These are phyloP conservation scores for Salpingus planirostris DNA, from an alignment of 2,888 invertebrate species.

Conservation along the genomic window DNA sequence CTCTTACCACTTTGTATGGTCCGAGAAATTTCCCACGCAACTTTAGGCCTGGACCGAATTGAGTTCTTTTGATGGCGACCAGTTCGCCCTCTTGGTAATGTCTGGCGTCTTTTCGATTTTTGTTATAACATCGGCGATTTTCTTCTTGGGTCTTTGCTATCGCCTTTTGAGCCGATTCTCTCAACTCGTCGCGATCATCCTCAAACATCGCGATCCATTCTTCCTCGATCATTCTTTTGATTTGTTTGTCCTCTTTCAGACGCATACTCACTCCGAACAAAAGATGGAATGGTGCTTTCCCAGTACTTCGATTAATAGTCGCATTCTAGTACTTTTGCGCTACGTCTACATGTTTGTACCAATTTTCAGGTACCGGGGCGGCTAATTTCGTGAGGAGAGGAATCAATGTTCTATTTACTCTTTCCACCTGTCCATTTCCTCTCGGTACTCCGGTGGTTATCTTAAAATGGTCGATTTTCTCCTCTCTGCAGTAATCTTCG, in stretches of 20 bases:
- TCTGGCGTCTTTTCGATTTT: slow-evolving; percentile 2
- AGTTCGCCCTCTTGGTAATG: slow-evolving; percentile 19
- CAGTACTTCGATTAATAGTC: slow-evolving; percentile 17
- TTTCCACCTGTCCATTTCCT: slow-evolving; percentile 33
- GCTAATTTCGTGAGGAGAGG: slow-evolving; percentile 31
- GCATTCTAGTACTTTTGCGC: slow-evolving; percentile 16
- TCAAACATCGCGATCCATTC: slow-evolving; percentile 14
- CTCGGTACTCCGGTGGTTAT: slow-evolving; percentile 29
- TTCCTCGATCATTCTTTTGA: slow-evolving; percentile 17
- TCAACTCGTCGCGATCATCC: slow-evolving; percentile 10
- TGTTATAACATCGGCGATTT: slow-evolving; percentile 14
- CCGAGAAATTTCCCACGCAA: slow-evolving; percentile 27
- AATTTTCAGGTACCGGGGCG: slow-evolving; percentile 24
- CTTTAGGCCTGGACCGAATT: slow-evolving; percentile 28
- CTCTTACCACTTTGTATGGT: slow-evolving; percentile 24
- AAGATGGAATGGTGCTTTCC: slow-evolving; percentile 16
- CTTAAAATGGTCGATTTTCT: slow-evolving; percentile 27
- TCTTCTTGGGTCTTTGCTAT: slow-evolving; percentile 18
- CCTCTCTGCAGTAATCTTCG: slow-evolving; percentile 28
- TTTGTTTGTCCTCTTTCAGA: slow-evolving; percentile 14
- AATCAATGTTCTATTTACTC: slow-evolving; percentile 26
- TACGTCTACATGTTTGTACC: slow-evolving; percentile 19
- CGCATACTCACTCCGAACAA: slow-evolving; percentile 20
- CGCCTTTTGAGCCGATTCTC: slow-evolving; percentile 3
- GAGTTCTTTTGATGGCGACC: slow-evolving; percentile 30